phyloP scores from a whole-genome alignment of 1,140 invertebrate species.

The Protaetia brevitarsis region DNA sequence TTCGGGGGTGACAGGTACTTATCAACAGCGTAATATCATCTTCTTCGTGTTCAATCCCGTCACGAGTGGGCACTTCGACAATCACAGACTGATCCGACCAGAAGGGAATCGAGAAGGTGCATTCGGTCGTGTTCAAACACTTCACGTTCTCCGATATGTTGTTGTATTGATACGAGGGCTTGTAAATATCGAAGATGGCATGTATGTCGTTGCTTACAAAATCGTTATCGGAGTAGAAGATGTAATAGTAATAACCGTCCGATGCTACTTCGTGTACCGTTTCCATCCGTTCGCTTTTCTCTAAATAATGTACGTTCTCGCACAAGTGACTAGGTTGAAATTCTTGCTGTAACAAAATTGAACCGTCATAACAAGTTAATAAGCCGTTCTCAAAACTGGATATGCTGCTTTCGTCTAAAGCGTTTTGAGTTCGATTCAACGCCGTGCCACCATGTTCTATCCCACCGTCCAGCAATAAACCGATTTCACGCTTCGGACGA shows the following conservation, averaged over 20 bases:
- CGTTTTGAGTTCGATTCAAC: slow-evolving; percentile 54
- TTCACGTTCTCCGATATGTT: slow-evolving; percentile 64
- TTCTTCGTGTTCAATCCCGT: slow-evolving; percentile 71
- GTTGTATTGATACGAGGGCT: slow-evolving; percentile 73
- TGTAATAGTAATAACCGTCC: slow-evolving; percentile 82
- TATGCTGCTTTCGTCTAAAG: slow-evolving; percentile 57
- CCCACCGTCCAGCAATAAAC: slow-evolving; percentile 60
- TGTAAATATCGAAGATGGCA: slow-evolving; percentile 78
- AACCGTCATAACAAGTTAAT: slow-evolving; percentile 69
- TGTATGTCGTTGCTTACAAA: slow-evolving; percentile 73
- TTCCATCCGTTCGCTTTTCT: slow-evolving; percentile 59
- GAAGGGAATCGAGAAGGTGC: slow-evolving; percentile 66
- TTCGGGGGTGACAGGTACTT: slow-evolving; percentile 72
- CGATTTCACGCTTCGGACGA: slow-evolving; percentile 52
- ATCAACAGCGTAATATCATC: slow-evolving; percentile 66
- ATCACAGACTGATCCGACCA: slow-evolving; percentile 72
- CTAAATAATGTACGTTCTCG: slow-evolving; percentile 63
- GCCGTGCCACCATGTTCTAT: slow-evolving; percentile 67
- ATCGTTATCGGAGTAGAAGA: slow-evolving; percentile 84
- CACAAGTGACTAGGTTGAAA: slow-evolving; percentile 66
- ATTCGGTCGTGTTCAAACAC: slow-evolving; percentile 74
- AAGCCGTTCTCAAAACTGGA: slow-evolving; percentile 76
- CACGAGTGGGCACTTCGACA: slow-evolving; percentile 74
- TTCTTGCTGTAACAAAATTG: slow-evolving; percentile 65
- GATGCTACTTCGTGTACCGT: slow-evolving; percentile 64